Percentiles rank a stretch among this genome's conserved stretches.
Evolutionary conservation across 2,113 vertebrate genomes (phyloP).

Genomic region (Dryoscopus gambensis): DNA sequence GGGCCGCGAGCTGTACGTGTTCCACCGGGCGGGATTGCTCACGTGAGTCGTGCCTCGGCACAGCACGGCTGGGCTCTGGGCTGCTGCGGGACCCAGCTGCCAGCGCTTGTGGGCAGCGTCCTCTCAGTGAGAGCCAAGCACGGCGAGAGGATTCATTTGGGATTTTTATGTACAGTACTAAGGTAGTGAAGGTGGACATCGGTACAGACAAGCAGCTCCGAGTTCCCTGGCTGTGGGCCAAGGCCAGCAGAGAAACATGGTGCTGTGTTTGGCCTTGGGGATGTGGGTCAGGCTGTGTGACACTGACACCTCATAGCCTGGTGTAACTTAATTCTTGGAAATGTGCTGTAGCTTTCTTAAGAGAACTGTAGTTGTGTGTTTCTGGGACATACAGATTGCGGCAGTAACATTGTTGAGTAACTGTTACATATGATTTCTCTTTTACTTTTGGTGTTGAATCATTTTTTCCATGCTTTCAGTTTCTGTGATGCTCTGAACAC

Average conservation of each 20-base stretch:
- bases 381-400: background rate
- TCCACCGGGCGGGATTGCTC: conserved; percentile 77
- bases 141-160: background rate
- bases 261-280: background rate
- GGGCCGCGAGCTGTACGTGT: conserved; percentile 80
- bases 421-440: background rate
- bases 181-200: background rate
- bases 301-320: background rate
- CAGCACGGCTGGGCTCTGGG: background rate
- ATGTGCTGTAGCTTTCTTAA: background rate
- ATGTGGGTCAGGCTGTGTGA: background rate
- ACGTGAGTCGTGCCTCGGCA: conserved; percentile 66
- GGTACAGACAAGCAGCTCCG: background rate
- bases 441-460: background rate
- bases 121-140: background rate
- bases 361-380: background rate
- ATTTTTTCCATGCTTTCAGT: background rate
- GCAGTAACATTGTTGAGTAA: background rate
- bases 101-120: background rate
- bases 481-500: background rate
- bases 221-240: background rate
- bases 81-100: background rate
- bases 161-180: background rate
- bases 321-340: background rate
- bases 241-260: background rate